phyloP scores from a whole-genome alignment of 1,140 invertebrate genomes.

The Samia ricini region DNA sequence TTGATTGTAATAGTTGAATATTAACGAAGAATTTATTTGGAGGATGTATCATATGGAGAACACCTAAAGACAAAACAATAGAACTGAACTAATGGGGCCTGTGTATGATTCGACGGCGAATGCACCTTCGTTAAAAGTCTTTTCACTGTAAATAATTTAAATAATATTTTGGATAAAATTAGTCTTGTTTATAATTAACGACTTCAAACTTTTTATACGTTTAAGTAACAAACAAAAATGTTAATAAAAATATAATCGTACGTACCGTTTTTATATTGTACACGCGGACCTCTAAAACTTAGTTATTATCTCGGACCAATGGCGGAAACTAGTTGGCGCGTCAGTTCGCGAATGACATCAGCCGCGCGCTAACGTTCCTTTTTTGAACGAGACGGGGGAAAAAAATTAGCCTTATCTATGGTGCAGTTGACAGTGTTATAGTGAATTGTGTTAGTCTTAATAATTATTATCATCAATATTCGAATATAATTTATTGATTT shows the following conservation, averaged over 20 bases:
- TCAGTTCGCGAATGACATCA: conserved; percentile 7
- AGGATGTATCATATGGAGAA: too few relatives aligned
- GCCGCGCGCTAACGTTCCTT: neutral
- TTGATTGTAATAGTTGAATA: too few relatives aligned
- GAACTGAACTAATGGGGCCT: too few relatives aligned
- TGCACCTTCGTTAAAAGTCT: too few relatives aligned
- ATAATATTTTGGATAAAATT: too few relatives aligned
- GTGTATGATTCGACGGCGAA: too few relatives aligned
- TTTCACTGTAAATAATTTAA: too few relatives aligned
- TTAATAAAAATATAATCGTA: neutral
- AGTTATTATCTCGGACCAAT: conserved; percentile 9
- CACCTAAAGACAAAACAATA: too few relatives aligned
- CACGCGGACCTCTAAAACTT: neutral
- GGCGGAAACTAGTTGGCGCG: conserved; percentile 6
- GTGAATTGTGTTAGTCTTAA: neutral
- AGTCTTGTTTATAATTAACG: too few relatives aligned
- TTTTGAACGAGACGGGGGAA: neutral
- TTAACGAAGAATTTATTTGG: too few relatives aligned
- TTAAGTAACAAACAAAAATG: neutral
- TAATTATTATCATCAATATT: neutral
- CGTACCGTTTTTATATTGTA: neutral
- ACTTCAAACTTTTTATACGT: too few relatives aligned
- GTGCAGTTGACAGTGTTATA: neutral
- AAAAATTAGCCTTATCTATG: neutral
- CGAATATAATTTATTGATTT: neutral